Conservation (phyloP, 2,888 invertebrate species). For the Seira musarum region DNA sequence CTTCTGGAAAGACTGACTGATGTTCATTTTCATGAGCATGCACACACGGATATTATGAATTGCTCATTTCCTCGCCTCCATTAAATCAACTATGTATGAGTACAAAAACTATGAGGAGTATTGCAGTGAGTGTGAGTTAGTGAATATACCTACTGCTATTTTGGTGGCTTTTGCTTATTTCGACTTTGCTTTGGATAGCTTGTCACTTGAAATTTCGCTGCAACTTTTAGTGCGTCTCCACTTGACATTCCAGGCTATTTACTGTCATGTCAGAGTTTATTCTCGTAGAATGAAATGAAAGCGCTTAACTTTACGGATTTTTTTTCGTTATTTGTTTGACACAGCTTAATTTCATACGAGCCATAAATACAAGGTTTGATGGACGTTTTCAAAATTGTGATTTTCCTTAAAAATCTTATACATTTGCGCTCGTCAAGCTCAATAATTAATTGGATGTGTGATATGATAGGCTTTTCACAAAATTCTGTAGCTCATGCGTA, state of each 20-base stretch:
- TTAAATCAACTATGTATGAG: slow-evolving; percentile 14
- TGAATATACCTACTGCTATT: background rate
- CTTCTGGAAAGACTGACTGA: no score
- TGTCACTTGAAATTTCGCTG: slow-evolving; percentile 50
- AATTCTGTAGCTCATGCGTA: background rate
- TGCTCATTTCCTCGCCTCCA: slow-evolving; percentile 49
- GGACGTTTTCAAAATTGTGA: slow-evolving; percentile 48
- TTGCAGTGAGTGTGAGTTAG: no score
- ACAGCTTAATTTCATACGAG: background rate
- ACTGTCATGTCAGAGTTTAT: slow-evolving; percentile 55
- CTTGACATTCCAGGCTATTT: slow-evolving; percentile 50
- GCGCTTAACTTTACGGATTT: slow-evolving; percentile 13
- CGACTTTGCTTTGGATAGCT: no score
- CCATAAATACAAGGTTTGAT: slow-evolving; percentile 25
- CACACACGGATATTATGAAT: slow-evolving; percentile 29
- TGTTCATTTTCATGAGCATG: background rate
- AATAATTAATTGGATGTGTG: slow-evolving; percentile 54
- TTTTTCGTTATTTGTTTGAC: background rate
- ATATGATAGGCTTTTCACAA: slow-evolving; percentile 1
- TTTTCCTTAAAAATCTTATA: slow-evolving; percentile 21
- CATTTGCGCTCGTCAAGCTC: slow-evolving; percentile 36
- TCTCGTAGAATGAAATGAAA: slow-evolving; percentile 27
- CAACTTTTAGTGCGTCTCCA: slow-evolving; percentile 52
- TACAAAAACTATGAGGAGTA: no score
- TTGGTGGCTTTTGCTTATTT: no score